Conservation (phyloP, 2,888 invertebrate species). For the Bruchidius siliquastri region DNA sequence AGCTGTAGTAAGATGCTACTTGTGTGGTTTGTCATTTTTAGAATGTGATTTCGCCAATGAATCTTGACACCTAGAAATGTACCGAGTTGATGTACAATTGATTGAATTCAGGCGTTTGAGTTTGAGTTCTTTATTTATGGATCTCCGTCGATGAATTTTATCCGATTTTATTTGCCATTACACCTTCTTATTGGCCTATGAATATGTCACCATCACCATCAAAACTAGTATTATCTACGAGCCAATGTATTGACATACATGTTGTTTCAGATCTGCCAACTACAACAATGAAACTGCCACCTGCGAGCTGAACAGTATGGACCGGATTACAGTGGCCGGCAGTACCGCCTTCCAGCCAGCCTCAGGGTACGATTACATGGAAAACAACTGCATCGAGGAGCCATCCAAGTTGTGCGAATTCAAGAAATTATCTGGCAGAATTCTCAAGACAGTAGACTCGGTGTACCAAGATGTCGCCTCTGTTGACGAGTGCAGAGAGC, state of each 20-base stretch:
- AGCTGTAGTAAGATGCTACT: conserved; percentile 36
- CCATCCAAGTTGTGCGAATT: conserved; percentile 93
- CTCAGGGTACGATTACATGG: conserved; percentile 71
- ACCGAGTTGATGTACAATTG: not conserved
- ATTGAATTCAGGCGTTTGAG: not conserved
- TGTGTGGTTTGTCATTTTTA: conserved; percentile 37
- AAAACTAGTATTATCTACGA: too few species aligned
- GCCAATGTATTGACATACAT: too few species aligned
- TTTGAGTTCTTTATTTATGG: too few species aligned
- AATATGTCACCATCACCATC: too few species aligned
- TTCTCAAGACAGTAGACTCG: conserved; percentile 89
- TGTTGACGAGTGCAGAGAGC: conserved; percentile 81
- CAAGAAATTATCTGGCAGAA: conserved; percentile 81
- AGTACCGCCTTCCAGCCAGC: conserved; percentile 62
- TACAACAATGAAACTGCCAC: conserved; percentile 80
- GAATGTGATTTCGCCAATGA: not conserved
- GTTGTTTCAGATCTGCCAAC: conserved; percentile 74
- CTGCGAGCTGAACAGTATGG: conserved; percentile 88
- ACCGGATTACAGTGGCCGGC: conserved; percentile 82
- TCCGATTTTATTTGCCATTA: too few species aligned
- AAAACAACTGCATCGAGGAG: conserved; percentile 90
- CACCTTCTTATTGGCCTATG: too few species aligned
- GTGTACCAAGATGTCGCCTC: conserved; percentile 86
- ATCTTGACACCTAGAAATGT: not conserved
- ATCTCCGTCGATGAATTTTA: too few species aligned